Conservation (phyloP, 2,888 invertebrate species). For the Tolmerus cingulatus region DNA sequence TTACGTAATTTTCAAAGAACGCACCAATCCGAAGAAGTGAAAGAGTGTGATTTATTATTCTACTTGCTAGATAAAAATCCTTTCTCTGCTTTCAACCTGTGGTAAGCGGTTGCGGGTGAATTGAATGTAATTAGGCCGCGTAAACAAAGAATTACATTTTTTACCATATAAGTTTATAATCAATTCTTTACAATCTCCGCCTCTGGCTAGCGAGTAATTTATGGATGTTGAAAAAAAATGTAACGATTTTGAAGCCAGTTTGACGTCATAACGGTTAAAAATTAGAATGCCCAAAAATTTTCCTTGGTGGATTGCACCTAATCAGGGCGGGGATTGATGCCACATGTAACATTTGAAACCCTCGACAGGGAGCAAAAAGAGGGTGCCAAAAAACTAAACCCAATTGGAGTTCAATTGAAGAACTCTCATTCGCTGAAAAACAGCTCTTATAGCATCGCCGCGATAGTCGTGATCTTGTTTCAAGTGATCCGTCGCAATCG, state of each 20-base stretch:
- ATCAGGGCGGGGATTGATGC: not conserved
- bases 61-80: not conserved
- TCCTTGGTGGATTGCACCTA: not conserved
- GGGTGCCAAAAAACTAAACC: not conserved
- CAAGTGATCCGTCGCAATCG: not conserved
- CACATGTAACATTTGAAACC: not conserved
- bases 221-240: not conserved
- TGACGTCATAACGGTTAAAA: not conserved
- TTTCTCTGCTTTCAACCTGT: not conserved
- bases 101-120: not conserved
- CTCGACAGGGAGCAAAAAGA: not conserved
- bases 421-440: not conserved
- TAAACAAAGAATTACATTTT: not conserved
- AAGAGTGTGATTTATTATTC: not conserved
- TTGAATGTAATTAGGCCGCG: not conserved
- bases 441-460: not conserved
- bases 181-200: not conserved
- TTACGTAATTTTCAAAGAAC: not conserved
- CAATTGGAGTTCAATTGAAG: not conserved
- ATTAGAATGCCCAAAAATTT: not conserved
- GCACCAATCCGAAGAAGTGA: not conserved
- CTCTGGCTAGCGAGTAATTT: not conserved
- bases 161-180: not conserved
- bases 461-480: conserved; percentile 1
- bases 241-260: not conserved